Base-by-base conservation (phyloP, 1,140 invertebrate species). In the Macrocentrus cingulum region DNA sequence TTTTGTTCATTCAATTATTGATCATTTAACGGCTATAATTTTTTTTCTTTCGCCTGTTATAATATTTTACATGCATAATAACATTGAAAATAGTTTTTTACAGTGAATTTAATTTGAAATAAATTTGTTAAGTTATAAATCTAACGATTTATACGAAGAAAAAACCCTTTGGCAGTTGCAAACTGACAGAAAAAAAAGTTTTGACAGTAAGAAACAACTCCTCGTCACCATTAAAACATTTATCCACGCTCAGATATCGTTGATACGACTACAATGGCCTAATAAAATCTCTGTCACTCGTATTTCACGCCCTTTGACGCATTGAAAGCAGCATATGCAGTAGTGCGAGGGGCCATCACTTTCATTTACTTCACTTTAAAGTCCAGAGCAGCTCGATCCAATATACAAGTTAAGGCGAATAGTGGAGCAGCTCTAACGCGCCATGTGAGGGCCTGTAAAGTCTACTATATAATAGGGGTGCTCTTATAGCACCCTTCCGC, bases 281-380 rank as follows among this genome's bases (percentile, higher is more conserved):
- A 49, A 49, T 34, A 11, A 32, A 49, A 49, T 49, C 46, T 49
- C 46, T 49, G 46, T 49, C 46, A 49, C 46, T 23, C 46, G 25
- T 16, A 32, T 49, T 34, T 34, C 22, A 49, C 25, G 54, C 54
- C 44, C 54, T 25, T 29, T 25, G 53, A 56, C 42, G 25, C 51
- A 53, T 37, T 41, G 19, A 25, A 20, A 13, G 29, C 18, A 63
- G 52, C 49, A 61, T 61, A 65, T 64, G 63, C 60, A 39, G 3
- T 13, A 55, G 60, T 36, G 39, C 3, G 46, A 56, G 60, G 39
- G 46, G 58, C 56, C 64, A 64, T 70, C 62, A 60, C 62, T 70
- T 71, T 70, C 71, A 77, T 77, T 79, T 75, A 75, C 75, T 76
- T 73, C 66, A 70, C 65, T 78, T 78, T 77, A 79, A 79, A 78